Percentiles rank a stretch among this genome's conserved stretches.
Conservation (phyloP, 2,797 vertebrate genomes). For the Hephaestus fuliginosus region DNA sequence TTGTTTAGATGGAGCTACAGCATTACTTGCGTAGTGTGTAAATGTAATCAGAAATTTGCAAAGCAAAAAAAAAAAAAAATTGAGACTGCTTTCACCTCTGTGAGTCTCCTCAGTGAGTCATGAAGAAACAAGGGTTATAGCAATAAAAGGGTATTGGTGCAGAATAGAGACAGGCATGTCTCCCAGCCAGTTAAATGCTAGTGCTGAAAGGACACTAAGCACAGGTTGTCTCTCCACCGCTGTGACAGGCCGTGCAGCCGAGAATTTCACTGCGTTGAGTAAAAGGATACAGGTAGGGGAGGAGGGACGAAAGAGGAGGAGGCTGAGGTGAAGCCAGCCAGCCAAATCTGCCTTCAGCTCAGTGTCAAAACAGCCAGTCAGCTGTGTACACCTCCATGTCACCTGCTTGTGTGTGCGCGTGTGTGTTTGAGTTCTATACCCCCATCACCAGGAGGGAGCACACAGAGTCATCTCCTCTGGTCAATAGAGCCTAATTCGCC, state of each 20-base stretch:
- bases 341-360: slow-evolving; percentile 69
- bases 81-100: slow-evolving; percentile 48
- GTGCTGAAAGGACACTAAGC: slow-evolving; percentile 75
- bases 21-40: slow-evolving; percentile 4
- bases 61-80: neutral
- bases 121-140: slow-evolving; percentile 54
- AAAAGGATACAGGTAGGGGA: slow-evolving; percentile 68
- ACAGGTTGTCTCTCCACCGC: slow-evolving; percentile 72
- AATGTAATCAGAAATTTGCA: slow-evolving; percentile 31
- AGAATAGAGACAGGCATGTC: slow-evolving; percentile 65
- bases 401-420: slow-evolving; percentile 49
- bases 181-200: slow-evolving; percentile 69
- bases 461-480: slow-evolving; percentile 73
- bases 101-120: slow-evolving; percentile 41
- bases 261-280: slow-evolving; percentile 71
- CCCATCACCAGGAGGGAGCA: slow-evolving; percentile 59
- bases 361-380: slow-evolving; percentile 76
- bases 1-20: neutral
- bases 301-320: slow-evolving; percentile 40
- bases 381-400: slow-evolving; percentile 63
- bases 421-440: slow-evolving; percentile 40
- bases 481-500: slow-evolving; percentile 85
- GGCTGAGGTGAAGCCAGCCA: slow-evolving; percentile 64
- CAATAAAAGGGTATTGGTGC: slow-evolving; percentile 67
- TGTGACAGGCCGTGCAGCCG: slow-evolving; percentile 61